Evolutionary conservation across 2,888 invertebrate species (phyloP).

Genomic region (Smittia aterrima): DNA sequence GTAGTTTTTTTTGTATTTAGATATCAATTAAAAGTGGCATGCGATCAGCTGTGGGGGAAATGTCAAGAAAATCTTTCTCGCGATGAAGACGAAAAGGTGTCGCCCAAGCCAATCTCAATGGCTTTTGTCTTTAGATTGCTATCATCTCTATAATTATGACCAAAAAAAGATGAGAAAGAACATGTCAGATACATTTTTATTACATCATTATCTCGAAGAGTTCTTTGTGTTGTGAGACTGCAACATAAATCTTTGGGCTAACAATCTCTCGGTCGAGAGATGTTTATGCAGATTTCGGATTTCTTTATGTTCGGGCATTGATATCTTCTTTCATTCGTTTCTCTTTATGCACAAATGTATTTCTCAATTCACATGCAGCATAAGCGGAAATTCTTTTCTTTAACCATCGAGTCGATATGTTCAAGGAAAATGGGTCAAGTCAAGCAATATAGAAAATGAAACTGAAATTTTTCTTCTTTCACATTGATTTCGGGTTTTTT

Average conservation of each 20-base stretch:
- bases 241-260: neutral
- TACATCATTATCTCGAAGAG: slow-evolving; percentile 14
- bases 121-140: neutral
- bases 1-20: too few relatives aligned
- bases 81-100: too few relatives aligned
- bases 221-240: neutral
- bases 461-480: slow-evolving; percentile 26
- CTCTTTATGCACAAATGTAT: neutral
- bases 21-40: too few relatives aligned
- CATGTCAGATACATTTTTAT: neutral
- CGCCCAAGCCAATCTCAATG: too few relatives aligned
- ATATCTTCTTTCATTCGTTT: slow-evolving; percentile 32
- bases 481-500: slow-evolving; percentile 8
- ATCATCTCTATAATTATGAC: neutral
- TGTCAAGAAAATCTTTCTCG: too few relatives aligned
- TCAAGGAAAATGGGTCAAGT: slow-evolving; percentile 31
- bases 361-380: slow-evolving; percentile 23
- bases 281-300: slow-evolving; percentile 24
- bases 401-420: neutral
- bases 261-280: slow-evolving; percentile 1
- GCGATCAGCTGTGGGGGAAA: too few relatives aligned
- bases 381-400: slow-evolving; percentile 33
- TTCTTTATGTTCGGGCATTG: slow-evolving; percentile 29
- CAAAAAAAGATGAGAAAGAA: neutral
- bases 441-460: slow-evolving; percentile 38